These are phyloP conservation scores for Malachius bipustulatus DNA, from an alignment of 2,888 invertebrate species.

Conservation along the genomic window DNA sequence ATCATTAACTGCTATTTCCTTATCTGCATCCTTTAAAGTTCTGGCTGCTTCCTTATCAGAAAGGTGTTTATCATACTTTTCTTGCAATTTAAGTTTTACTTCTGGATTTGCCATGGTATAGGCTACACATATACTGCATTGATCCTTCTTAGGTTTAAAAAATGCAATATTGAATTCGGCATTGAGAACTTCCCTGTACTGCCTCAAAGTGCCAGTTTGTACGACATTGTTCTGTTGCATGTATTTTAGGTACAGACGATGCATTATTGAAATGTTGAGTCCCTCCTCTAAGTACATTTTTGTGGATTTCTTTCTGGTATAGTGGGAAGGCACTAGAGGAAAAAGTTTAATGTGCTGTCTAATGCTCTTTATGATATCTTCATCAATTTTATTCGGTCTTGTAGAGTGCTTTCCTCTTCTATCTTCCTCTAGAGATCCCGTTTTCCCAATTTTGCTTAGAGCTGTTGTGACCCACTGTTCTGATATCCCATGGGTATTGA, in stretches of 20 bases:
- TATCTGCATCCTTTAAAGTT: background rate
- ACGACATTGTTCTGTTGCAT: background rate
- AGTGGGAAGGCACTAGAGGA: constrained; percentile 2
- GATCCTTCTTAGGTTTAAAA: constrained; percentile 9
- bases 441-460: background rate
- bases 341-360: background rate
- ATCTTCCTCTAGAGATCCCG: background rate
- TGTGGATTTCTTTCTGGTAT: background rate
- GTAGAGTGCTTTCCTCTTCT: background rate
- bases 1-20: background rate
- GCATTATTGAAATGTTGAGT: background rate
- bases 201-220: constrained; percentile 4
- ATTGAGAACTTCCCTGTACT: constrained; percentile 1
- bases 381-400: background rate
- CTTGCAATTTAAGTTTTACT: background rate
- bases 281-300: constrained; percentile 2
- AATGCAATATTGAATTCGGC: constrained; percentile 7
- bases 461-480: background rate
- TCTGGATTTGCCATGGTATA: background rate
- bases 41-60: constrained; percentile 2
- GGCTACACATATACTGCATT: constrained; percentile 3
- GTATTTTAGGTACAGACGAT: background rate
- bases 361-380: background rate
- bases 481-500: background rate
- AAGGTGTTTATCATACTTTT: constrained; percentile 2